phyloP scores from a whole-genome alignment of 2,797 vertebrate species.

The Lutjanus campechanus region DNA sequence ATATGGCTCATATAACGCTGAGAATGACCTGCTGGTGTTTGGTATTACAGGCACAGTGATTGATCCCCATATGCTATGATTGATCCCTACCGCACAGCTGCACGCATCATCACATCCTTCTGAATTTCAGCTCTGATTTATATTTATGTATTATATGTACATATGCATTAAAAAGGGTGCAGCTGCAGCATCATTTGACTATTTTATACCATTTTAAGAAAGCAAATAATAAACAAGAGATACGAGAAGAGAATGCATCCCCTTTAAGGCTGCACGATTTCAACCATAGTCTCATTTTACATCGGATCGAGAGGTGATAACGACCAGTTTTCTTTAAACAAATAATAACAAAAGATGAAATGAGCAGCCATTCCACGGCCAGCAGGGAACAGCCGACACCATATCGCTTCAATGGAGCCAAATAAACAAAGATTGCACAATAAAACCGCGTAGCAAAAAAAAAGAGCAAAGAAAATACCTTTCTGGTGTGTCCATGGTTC shows the following conservation, averaged over 20 bases:
- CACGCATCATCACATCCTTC: constrained; percentile 19
- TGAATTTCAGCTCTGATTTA: not conserved
- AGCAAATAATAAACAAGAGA: not conserved
- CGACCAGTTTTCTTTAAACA: not conserved
- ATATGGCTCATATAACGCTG: not conserved
- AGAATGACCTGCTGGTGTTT: constrained; percentile 1
- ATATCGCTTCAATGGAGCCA: not conserved
- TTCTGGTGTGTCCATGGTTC: constrained; percentile 67
- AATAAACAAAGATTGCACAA: constrained; percentile 13
- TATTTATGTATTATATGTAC: not conserved
- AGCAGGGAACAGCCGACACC: constrained; percentile 7
- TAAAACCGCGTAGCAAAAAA: not conserved
- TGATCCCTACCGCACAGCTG: constrained; percentile 25
- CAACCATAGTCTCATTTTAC: not conserved
- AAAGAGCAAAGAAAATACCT: constrained; percentile 59
- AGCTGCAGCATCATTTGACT: not conserved
- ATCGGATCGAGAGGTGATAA: too few relatives aligned
- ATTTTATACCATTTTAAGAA: not conserved
- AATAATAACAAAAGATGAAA: constrained; percentile 50
- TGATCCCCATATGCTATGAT: constrained; percentile 25
- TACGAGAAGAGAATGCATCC: not conserved
- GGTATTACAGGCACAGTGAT: constrained; percentile 21
- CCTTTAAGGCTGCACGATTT: not conserved
- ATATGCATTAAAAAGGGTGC: not conserved
- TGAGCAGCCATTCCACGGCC: constrained; percentile 45